A percentile compares a stretch with the other conserved stretches of the same genome.
phyloP scores from a whole-genome alignment of 2,888 invertebrate genomes.

The Notodonta dromedarius region DNA sequence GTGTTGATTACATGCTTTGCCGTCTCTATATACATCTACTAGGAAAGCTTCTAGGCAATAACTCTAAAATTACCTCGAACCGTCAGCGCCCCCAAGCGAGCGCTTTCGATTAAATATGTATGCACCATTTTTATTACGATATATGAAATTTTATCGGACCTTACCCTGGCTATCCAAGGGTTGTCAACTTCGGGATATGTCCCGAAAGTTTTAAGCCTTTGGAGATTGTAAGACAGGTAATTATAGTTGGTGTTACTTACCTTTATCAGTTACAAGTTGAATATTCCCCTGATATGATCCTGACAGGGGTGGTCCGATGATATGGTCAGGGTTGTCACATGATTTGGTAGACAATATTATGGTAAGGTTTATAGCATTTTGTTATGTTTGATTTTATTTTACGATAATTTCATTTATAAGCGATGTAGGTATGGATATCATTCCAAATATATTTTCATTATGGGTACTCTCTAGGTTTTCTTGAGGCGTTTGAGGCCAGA shows the following conservation, averaged over 20 bases:
- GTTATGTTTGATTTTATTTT: not conserved
- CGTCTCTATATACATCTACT: too few relatives aligned
- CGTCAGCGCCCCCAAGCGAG: conserved; percentile 4
- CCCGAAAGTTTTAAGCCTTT: not conserved
- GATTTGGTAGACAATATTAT: not conserved
- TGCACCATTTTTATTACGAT: conserved; percentile 29
- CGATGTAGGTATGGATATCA: not conserved
- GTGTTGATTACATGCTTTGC: too few relatives aligned
- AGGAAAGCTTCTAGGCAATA: not conserved
- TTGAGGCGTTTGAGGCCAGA: not conserved
- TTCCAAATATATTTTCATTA: not conserved
- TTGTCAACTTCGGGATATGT: not conserved
- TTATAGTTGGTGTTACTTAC: not conserved
- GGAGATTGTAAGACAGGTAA: not conserved
- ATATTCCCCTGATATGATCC: conserved; percentile 6
- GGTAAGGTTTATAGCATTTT: not conserved
- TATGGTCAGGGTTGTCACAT: not conserved
- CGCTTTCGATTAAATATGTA: conserved; percentile 45
- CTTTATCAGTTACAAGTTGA: conserved; percentile 17
- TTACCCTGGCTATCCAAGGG: conserved; percentile 11
- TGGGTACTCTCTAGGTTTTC: not conserved
- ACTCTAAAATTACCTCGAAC: not conserved
- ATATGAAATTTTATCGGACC: conserved; percentile 17
- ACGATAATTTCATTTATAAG: not conserved
- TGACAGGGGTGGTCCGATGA: conserved; percentile 6